Evolutionary conservation across 2,888 invertebrate species (phyloP).

Genomic region (Epiblema foenella): DNA sequence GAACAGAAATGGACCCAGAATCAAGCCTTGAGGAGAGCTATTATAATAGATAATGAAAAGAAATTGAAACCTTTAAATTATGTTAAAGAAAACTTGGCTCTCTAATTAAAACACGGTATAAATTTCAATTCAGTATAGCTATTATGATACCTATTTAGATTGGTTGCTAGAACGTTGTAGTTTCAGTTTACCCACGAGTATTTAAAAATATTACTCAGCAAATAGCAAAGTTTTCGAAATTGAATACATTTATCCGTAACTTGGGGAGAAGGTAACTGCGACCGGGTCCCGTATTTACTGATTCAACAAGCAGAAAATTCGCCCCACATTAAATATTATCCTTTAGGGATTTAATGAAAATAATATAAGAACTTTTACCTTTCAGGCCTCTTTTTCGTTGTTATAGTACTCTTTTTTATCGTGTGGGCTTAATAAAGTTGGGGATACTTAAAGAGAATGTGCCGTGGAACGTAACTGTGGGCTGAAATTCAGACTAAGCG

Average conservation of each 20-base stretch:
- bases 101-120: not conserved
- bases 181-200: no score
- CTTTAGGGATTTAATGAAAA: conserved; percentile 41
- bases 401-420: conserved; percentile 17
- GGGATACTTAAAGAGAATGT: not conserved
- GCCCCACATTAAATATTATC: conserved; percentile 41
- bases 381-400: conserved; percentile 10
- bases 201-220: conserved; percentile 10
- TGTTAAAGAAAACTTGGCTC: not conserved
- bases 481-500: not conserved
- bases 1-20: no score
- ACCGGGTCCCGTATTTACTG: conserved; percentile 33
- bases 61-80: not conserved
- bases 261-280: conserved; percentile 21
- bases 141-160: no score
- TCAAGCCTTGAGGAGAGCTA: no score
- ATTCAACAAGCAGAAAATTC: conserved; percentile 40
- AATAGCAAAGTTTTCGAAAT: conserved; percentile 25
- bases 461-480: not conserved
- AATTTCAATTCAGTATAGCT: no score
- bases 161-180: no score
- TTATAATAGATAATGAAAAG: no score
- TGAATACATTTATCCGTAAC: conserved; percentile 31
- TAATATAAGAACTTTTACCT: conserved; percentile 32
- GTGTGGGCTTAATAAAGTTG: conserved; percentile 16